These are phyloP conservation scores for Phalanger gymnotis DNA, from an alignment of 2,797 vertebrate species.

Conservation along the genomic window DNA sequence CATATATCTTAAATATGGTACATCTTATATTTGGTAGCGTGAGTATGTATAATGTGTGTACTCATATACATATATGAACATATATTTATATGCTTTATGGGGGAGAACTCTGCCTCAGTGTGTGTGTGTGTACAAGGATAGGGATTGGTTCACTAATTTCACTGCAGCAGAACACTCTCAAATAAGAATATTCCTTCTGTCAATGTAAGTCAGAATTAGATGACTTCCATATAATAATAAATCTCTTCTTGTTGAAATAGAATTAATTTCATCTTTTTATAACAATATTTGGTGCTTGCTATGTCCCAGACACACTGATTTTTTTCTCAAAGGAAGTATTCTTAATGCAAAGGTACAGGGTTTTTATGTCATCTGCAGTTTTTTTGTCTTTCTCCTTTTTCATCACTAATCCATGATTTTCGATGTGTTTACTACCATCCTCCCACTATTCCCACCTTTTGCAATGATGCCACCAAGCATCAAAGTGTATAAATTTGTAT, in stretches of 20 bases:
- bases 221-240: neutral
- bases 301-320: neutral
- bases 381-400: neutral
- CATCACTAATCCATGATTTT: neutral
- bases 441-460: neutral
- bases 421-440: neutral
- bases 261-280: neutral
- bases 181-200: neutral
- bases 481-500: neutral
- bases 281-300: neutral
- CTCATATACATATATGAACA: neutral
- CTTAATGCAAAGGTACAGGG: neutral
- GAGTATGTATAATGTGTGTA: neutral
- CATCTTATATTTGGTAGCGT: neutral
- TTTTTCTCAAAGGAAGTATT: neutral
- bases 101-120: neutral
- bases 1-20: too few relatives aligned
- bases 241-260: neutral
- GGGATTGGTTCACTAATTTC: neutral
- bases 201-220: neutral
- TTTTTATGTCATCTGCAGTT: neutral
- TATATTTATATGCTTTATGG: neutral
- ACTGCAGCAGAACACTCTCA: neutral
- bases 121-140: neutral
- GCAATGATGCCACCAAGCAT: neutral